These are phyloP conservation scores for Alectura lathami DNA, from an alignment of 2,113 vertebrate genomes.

Conservation along the genomic window DNA sequence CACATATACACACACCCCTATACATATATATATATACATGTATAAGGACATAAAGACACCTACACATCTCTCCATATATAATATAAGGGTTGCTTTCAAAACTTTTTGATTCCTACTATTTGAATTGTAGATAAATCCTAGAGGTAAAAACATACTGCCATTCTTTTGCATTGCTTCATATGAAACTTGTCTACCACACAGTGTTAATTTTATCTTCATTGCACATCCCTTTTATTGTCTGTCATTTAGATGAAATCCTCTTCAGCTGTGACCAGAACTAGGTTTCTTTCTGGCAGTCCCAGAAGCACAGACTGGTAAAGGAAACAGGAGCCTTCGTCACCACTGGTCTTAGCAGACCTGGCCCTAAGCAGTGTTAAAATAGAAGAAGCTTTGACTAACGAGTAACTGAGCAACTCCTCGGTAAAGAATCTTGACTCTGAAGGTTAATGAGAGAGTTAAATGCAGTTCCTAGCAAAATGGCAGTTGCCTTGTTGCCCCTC, in stretches of 20 bases:
- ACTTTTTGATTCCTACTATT: not conserved
- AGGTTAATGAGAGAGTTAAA: not conserved
- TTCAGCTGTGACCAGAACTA: not conserved
- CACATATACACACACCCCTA: accelerated
- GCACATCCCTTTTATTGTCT: not conserved
- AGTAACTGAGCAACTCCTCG: not conserved
- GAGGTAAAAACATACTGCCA: not conserved
- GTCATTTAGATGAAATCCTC: not conserved
- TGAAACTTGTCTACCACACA: not conserved
- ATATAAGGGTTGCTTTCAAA: not conserved
- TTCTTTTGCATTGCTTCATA: not conserved
- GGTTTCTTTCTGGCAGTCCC: not conserved
- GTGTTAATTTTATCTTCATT: not conserved
- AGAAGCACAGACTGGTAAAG: not conserved
- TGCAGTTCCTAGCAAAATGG: not conserved
- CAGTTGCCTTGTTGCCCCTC: not conserved
- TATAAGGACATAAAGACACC: not conserved
- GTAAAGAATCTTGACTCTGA: no score
- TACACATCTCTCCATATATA: not conserved
- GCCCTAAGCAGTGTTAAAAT: not conserved
- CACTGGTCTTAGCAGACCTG: not conserved
- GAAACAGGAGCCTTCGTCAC: not conserved
- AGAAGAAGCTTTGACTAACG: not conserved
- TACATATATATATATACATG: not conserved
- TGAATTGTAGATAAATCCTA: not conserved